These are phyloP conservation scores for Vannuccia rotundouncinata DNA, from an alignment of 2,888 invertebrate species.

Conservation along the genomic window DNA sequence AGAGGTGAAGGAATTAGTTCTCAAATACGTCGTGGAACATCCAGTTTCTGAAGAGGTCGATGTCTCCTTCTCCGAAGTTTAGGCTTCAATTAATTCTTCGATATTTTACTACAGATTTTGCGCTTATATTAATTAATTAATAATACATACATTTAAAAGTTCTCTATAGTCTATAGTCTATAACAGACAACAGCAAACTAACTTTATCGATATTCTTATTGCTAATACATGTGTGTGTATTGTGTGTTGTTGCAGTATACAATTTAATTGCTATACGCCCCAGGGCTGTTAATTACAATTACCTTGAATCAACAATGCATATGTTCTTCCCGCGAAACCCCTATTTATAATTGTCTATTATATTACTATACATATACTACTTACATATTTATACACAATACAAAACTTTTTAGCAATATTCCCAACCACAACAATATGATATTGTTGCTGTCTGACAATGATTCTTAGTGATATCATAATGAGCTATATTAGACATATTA, in stretches of 20 bases:
- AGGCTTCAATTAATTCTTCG: neutral
- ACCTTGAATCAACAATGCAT: neutral
- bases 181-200: no score
- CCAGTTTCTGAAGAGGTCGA: constrained; percentile 45
- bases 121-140: constrained; percentile 7
- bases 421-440: no score
- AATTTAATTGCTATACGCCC: neutral
- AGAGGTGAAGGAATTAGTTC: constrained; percentile 43
- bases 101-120: constrained; percentile 12
- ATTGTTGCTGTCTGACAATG: no score
- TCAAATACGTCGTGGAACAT: constrained; percentile 47
- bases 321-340: neutral
- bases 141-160: neutral
- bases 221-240: no score
- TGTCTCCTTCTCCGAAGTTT: constrained; percentile 25
- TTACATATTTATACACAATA: constrained; percentile 5
- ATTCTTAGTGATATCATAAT: no score
- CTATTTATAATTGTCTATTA: neutral
- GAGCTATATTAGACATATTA: no score
- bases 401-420: no score
- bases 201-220: no score
- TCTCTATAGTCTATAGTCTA: no score
- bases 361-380: no score
- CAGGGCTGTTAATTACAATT: neutral
- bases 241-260: neutral